Conservation (phyloP, 1,140 invertebrate genomes). For the Scaptodrosophila lebanonensis region DNA sequence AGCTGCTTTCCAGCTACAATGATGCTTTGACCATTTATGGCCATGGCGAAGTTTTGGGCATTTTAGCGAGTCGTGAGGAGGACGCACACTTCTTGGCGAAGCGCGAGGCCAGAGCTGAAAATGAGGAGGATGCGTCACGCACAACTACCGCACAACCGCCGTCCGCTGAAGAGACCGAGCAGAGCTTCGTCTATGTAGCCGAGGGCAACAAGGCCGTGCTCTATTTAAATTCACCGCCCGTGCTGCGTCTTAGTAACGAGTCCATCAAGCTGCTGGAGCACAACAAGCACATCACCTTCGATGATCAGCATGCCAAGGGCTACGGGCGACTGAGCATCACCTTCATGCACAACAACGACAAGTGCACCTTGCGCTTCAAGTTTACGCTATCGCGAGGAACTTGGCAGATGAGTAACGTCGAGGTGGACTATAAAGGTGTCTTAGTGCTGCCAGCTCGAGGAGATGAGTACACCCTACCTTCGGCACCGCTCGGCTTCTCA, state of each 20-base stretch:
- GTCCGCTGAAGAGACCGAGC: conserved; percentile 45
- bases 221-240: conserved; percentile 50
- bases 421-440: conserved; percentile 75
- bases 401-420: conserved; percentile 79
- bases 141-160: conserved; percentile 37
- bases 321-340: conserved; percentile 61
- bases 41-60: conserved; percentile 78
- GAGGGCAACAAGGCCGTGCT: conserved; percentile 70
- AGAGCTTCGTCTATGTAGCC: conserved; percentile 62
- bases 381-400: conserved; percentile 75
- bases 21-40: conserved; percentile 79
- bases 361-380: conserved; percentile 63
- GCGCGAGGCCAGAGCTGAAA: conserved; percentile 47
- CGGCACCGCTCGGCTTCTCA: conserved; percentile 78
- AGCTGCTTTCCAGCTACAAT: conserved; percentile 79
- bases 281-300: conserved; percentile 66
- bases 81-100: conserved; percentile 65
- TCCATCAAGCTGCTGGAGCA: conserved; percentile 50
- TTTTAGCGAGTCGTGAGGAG: conserved; percentile 77
- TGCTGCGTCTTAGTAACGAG: conserved; percentile 46
- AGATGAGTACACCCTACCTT: conserved; percentile 64
- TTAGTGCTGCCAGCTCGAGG: conserved; percentile 60
- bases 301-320: conserved; percentile 59
- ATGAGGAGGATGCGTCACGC: conserved; percentile 23
- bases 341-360: conserved; percentile 57